Percentiles rank a stretch among this genome's conserved stretches.
These are phyloP conservation scores for Scolanthus callimorphus DNA, from an alignment of 92 coral and sea anemone species.

Conservation along the genomic window DNA sequence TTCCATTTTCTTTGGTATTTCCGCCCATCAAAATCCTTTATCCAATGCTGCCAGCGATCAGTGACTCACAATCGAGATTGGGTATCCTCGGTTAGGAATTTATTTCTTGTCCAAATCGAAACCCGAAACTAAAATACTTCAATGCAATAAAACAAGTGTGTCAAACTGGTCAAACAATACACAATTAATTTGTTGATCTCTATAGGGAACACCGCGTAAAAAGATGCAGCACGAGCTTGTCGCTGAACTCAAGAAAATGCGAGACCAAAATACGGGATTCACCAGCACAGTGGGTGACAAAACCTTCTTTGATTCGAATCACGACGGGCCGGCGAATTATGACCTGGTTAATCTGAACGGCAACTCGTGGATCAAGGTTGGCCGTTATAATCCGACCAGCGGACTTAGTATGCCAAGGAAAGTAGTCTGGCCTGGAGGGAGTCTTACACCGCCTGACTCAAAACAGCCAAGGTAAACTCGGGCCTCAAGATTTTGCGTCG, in stretches of 20 bases:
- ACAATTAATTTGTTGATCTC: not conserved
- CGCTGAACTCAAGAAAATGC: constrained; percentile 81
- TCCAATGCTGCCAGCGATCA: no score
- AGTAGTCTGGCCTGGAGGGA: constrained; percentile 98
- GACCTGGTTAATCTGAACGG: constrained; percentile 96
- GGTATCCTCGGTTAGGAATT: no score
- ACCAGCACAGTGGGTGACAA: constrained; percentile 73
- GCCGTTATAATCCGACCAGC: constrained; percentile 74
- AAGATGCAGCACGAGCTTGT: constrained; percentile 64
- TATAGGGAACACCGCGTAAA: constrained; percentile 64
- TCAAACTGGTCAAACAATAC: no score
- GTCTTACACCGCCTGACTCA: constrained; percentile 68
- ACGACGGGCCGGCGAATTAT: constrained; percentile 82
- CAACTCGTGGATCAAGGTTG: constrained; percentile 88
- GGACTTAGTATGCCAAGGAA: constrained; percentile 77
- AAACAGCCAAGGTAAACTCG: constrained; percentile 64
- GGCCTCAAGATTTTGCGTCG: no score
- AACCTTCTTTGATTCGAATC: constrained; percentile 73
- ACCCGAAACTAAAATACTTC: no score
- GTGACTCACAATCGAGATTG: no score
- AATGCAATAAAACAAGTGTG: no score
- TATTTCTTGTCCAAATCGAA: no score
- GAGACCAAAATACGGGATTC: constrained; percentile 78
- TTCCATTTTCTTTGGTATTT: no score
- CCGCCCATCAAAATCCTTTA: no score